A percentile compares a stretch with the other conserved stretches of the same genome.
These are phyloP conservation scores for Microcebus griseorufus DNA, from an alignment of 2,113 vertebrate species.

Conservation along the genomic window DNA sequence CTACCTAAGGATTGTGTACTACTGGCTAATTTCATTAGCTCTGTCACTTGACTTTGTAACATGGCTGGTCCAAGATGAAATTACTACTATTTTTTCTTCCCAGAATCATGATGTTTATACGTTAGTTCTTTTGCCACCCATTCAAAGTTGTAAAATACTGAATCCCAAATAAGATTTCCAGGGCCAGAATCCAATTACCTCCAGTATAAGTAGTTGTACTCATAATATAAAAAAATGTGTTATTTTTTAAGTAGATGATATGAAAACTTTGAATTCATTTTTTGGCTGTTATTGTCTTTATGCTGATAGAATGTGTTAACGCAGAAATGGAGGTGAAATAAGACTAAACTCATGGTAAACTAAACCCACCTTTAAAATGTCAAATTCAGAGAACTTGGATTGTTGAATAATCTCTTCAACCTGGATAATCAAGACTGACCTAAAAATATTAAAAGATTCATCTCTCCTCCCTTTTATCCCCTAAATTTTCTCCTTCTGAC, in stretches of 20 bases:
- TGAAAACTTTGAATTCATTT: background rate
- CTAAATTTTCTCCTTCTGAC: background rate
- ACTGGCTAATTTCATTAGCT: background rate
- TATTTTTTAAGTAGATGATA: background rate
- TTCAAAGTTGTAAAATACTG: background rate
- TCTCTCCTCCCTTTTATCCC: background rate
- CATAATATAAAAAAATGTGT: background rate
- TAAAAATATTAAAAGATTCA: background rate
- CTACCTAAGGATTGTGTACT: background rate
- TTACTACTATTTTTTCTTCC: background rate
- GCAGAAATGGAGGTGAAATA: background rate
- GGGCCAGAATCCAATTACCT: background rate
- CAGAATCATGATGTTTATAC: background rate
- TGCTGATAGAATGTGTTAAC: background rate
- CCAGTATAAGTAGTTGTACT: background rate
- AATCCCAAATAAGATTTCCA: background rate
- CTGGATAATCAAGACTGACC: background rate
- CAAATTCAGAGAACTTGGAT: background rate
- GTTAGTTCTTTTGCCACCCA: background rate
- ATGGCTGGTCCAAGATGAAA: background rate
- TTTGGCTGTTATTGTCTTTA: background rate
- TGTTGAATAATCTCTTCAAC: background rate
- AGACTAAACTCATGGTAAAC: background rate
- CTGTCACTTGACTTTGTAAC: background rate
- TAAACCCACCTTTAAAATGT: background rate